A percentile compares a stretch with the other conserved stretches of the same genome.
Conservation (phyloP, 1,140 invertebrate genomes). For the Cataglyphis hispanica region DNA sequence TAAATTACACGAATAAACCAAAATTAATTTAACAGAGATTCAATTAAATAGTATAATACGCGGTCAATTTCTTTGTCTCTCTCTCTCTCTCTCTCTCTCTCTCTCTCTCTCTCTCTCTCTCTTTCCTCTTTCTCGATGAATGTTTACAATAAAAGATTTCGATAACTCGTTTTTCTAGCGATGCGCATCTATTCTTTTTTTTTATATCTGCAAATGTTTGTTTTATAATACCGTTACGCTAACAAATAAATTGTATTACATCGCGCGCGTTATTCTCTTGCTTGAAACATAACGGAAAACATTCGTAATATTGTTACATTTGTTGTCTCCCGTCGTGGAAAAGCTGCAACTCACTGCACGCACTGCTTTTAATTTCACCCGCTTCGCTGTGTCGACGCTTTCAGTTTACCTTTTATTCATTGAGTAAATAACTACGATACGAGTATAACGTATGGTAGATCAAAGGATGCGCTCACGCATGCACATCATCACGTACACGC, state of each 20-base stretch:
- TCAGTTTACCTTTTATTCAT: conserved; percentile 17
- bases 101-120: too few species aligned
- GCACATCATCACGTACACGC: not conserved
- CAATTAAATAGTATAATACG: too few species aligned
- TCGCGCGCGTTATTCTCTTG: not conserved
- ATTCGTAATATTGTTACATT: conserved; percentile 5
- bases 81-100: too few species aligned
- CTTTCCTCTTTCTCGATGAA: not conserved
- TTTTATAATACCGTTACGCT: not conserved
- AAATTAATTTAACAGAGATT: conserved; percentile 51
- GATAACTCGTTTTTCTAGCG: too few species aligned
- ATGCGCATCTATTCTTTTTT: not conserved
- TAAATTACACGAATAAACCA: conserved; percentile 42
- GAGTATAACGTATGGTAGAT: not conserved
- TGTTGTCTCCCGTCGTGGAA: not conserved
- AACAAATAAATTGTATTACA: conserved; percentile 1
- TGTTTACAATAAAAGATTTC: conserved; percentile 6
- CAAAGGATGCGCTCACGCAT: not conserved
- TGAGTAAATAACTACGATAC: conserved; percentile 22
- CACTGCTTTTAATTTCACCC: conserved; percentile 9
- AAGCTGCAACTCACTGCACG: not conserved
- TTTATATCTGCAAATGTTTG: not conserved
- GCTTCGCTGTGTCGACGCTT: not conserved
- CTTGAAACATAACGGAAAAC: not conserved
- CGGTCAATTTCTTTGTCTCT: too few species aligned